Evolutionary conservation across 2,113 vertebrate species (phyloP).

Genomic region (Cottus gobio): DNA sequence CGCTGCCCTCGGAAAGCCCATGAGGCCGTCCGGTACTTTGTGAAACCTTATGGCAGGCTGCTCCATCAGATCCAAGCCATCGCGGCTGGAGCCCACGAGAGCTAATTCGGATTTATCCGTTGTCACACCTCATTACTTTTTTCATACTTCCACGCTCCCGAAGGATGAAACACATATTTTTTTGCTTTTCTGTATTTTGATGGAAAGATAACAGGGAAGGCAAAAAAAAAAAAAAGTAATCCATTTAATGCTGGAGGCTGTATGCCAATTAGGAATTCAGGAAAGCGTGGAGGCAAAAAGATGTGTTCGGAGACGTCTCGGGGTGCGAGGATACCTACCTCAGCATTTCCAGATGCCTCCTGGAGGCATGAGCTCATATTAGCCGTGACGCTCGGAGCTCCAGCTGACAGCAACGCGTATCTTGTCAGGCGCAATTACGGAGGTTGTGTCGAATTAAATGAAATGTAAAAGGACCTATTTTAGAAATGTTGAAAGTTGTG

Average conservation of each 20-base stretch:
- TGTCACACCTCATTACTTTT: slow-evolving; percentile 48
- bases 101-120: slow-evolving; percentile 47
- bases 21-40: slow-evolving; percentile 5
- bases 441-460: slow-evolving; percentile 1
- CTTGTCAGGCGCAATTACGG: slow-evolving; percentile 16
- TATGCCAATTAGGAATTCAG: slow-evolving; percentile 47
- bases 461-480: background rate
- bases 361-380: slow-evolving; percentile 29
- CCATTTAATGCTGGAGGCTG: slow-evolving; percentile 35
- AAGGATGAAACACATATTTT: slow-evolving; percentile 10
- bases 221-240: background rate
- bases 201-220: slow-evolving; percentile 12
- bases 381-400: slow-evolving; percentile 43
- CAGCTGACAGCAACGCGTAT: slow-evolving; percentile 34
- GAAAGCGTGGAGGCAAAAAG: slow-evolving; percentile 26
- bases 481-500: background rate
- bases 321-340: slow-evolving; percentile 48
- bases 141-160: slow-evolving; percentile 13
- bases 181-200: background rate
- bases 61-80: slow-evolving; percentile 27
- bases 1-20: slow-evolving; percentile 8
- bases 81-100: slow-evolving; percentile 13
- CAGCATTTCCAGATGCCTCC: slow-evolving; percentile 45
- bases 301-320: slow-evolving; percentile 20
- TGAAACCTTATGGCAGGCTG: slow-evolving; percentile 22